These are phyloP conservation scores for Passer domesticus DNA, from an alignment of 2,113 vertebrate species.

Conservation along the genomic window DNA sequence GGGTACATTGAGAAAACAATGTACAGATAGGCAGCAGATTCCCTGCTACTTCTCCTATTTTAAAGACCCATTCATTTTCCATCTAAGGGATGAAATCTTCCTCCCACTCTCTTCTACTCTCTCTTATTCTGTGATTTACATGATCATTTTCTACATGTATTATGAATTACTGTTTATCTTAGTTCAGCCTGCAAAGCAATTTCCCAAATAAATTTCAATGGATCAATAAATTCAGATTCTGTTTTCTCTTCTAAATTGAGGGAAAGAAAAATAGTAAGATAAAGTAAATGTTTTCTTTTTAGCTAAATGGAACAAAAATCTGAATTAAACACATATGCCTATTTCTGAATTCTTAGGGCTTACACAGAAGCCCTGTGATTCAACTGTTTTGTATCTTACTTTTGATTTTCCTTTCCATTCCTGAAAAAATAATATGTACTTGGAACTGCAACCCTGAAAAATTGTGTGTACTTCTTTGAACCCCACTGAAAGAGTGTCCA, in stretches of 20 bases:
- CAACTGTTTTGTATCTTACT: neutral
- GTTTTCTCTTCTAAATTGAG: constrained; percentile 3
- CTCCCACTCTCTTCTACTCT: neutral
- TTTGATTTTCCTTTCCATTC: neutral
- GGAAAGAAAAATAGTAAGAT: constrained; percentile 21
- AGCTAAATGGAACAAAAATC: constrained; percentile 3
- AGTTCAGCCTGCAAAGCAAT: constrained; percentile 11
- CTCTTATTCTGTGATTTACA: constrained; percentile 16
- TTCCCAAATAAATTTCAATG: constrained; percentile 41
- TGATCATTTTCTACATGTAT: constrained; percentile 27
- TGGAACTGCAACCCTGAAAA: constrained; percentile 20
- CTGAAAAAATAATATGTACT: neutral
- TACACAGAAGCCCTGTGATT: constrained; percentile 5
- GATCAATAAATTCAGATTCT: constrained; percentile 32
- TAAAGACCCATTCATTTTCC: constrained; percentile 32
- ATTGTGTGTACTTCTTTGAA: neutral
- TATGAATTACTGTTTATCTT: constrained; percentile 43
- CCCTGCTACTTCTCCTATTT: neutral
- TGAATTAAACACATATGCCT: neutral
- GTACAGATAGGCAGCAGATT: neutral
- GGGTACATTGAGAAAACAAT: neutral
- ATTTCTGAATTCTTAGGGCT: neutral
- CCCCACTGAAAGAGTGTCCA: neutral
- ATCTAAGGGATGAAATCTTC: neutral
- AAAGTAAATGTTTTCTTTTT: constrained; percentile 7